These are phyloP conservation scores for Copsychus sechellarum DNA, from an alignment of 2,113 vertebrate genomes.

Conservation along the genomic window DNA sequence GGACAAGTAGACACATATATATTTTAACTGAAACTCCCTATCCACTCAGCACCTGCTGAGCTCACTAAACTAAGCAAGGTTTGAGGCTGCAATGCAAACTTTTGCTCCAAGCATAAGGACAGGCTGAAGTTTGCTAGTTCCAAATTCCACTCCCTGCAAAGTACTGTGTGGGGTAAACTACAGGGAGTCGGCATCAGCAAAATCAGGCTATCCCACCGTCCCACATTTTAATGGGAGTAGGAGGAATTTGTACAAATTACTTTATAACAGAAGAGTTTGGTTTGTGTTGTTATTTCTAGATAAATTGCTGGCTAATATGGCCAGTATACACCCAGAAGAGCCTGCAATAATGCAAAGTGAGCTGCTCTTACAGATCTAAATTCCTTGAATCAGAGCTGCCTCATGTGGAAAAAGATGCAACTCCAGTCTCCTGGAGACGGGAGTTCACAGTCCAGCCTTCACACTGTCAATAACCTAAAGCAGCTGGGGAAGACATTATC, in stretches of 20 bases:
- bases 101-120: background rate
- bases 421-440: background rate
- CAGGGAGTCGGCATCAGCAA: background rate
- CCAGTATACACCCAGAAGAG: background rate
- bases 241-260: background rate
- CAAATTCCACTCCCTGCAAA: background rate
- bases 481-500: background rate
- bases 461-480: background rate
- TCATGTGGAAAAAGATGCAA: background rate
- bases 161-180: fast-evolving
- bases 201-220: background rate
- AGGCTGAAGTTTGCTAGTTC: background rate
- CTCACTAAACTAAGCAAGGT: background rate
- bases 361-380: background rate
- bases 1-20: fast-evolving
- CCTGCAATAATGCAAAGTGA: background rate
- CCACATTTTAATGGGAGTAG: background rate
- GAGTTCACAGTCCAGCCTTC: background rate
- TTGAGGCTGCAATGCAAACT: background rate
- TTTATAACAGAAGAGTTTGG: background rate
- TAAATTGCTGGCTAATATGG: background rate
- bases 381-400: background rate
- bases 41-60: background rate
- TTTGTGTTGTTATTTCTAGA: background rate
- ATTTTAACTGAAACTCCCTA: background rate